phyloP scores from a whole-genome alignment of 2,888 invertebrate genomes.

The Heliconius sara region DNA sequence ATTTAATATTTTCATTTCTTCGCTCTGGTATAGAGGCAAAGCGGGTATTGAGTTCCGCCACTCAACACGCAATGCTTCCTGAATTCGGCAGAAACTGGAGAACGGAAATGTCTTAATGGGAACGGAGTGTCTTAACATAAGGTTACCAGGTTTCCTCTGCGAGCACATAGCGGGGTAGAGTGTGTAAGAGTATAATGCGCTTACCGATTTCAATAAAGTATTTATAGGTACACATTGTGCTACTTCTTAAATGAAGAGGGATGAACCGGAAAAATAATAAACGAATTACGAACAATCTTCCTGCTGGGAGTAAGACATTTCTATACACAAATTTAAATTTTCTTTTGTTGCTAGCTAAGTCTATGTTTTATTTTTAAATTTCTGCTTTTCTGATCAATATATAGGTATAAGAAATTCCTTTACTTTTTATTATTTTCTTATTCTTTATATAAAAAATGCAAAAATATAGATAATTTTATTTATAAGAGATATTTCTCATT shows the following conservation, averaged over 20 bases:
- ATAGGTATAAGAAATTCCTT: not conserved
- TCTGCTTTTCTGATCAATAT: not conserved
- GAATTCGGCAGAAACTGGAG: no score
- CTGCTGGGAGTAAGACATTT: not conserved
- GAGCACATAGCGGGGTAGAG: no score
- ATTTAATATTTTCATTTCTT: no score
- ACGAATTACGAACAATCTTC: not conserved
- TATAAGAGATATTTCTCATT: constrained; percentile 18
- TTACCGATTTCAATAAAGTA: not conserved
- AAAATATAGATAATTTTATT: not conserved
- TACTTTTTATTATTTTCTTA: not conserved
- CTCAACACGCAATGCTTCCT: no score
- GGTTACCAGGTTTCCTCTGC: no score
- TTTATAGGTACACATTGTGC: not conserved
- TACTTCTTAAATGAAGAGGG: not conserved
- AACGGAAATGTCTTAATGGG: no score
- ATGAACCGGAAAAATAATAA: not conserved
- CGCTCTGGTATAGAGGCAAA: no score
- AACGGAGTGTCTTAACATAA: no score
- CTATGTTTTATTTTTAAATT: not conserved
- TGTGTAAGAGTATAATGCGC: not conserved
- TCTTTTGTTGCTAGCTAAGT: not conserved
- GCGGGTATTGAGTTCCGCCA: no score
- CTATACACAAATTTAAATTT: not conserved
- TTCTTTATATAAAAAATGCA: not conserved